Evolutionary conservation across 2,888 invertebrate species (phyloP).

Genomic region (Drosophila algonquin): DNA sequence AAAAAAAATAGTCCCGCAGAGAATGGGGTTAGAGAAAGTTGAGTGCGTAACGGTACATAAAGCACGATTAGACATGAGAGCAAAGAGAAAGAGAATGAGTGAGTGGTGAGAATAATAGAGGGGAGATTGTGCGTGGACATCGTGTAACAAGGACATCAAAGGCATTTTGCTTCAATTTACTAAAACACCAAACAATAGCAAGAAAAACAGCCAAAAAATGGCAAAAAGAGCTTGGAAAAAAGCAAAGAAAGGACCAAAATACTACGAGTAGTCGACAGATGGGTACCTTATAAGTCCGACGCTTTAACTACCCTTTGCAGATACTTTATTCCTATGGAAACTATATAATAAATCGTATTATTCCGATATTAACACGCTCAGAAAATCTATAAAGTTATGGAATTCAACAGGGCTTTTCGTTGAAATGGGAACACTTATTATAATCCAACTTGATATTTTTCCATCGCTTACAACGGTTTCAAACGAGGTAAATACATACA

Average conservation of each 20-base stretch:
- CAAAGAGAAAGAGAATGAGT: slow-evolving; percentile 2
- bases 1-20: slow-evolving; percentile 31
- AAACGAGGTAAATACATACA: too few species aligned
- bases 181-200: slow-evolving; percentile 70
- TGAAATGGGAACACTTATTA: too few species aligned
- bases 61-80: slow-evolving; percentile 77
- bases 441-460: too few species aligned
- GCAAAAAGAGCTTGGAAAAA: slow-evolving; percentile 6
- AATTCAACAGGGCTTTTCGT: too few species aligned
- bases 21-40: slow-evolving; percentile 66
- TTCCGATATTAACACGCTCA: too few species aligned
- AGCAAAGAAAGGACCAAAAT: slow-evolving; percentile 33
- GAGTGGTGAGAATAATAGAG: background rate
- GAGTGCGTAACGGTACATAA: slow-evolving; percentile 82
- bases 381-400: too few species aligned
- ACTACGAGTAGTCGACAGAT: background rate
- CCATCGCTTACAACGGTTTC: too few species aligned
- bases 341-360: too few species aligned
- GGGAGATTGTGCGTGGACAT: slow-evolving; percentile 30
- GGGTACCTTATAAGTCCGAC: background rate
- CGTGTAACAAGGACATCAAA: slow-evolving; percentile 81
- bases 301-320: background rate
- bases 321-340: background rate
- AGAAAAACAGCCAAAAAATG: slow-evolving; percentile 23
- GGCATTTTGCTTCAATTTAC: slow-evolving; percentile 82